Conservation (phyloP, 2,113 vertebrate species). For the Austrofundulus limnaeus region DNA sequence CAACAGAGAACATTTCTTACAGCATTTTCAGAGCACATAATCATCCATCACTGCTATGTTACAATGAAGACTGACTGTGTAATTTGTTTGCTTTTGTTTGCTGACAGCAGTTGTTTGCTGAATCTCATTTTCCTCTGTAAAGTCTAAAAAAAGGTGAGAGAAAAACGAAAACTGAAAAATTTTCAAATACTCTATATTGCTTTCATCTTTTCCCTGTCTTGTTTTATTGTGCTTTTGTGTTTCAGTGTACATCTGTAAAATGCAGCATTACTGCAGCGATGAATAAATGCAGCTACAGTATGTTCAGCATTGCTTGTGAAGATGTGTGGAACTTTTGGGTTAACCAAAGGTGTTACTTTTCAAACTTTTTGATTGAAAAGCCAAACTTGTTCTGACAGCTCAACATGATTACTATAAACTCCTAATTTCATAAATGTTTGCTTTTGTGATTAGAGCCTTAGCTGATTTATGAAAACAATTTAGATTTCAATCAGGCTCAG, state of each 20-base stretch:
- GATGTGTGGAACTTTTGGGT: slow-evolving; percentile 9
- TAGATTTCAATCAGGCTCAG: slow-evolving; percentile 27
- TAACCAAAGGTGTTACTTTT: slow-evolving; percentile 3
- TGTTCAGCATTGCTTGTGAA: slow-evolving; percentile 20
- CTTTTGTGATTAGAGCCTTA: slow-evolving; percentile 15
- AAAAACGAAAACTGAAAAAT: slow-evolving; percentile 18
- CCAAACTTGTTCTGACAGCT: slow-evolving; percentile 7
- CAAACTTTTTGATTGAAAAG: slow-evolving; percentile 29
- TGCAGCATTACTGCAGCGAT: slow-evolving; percentile 33
- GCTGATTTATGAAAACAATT: slow-evolving; percentile 20
- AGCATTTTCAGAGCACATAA: slow-evolving; percentile 55
- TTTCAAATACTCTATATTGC: slow-evolving; percentile 39
- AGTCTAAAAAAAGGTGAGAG: slow-evolving; percentile 19
- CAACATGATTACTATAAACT: slow-evolving; percentile 5
- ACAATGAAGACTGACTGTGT: slow-evolving; percentile 63
- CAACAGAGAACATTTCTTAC: slow-evolving; percentile 42
- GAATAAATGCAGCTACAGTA: slow-evolving; percentile 45
- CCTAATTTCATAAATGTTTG: neutral
- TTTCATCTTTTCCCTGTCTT: slow-evolving; percentile 39
- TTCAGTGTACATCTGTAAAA: slow-evolving; percentile 20
- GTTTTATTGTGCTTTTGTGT: slow-evolving; percentile 26
- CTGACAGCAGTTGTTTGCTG: slow-evolving; percentile 65
- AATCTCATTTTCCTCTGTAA: slow-evolving; percentile 55
- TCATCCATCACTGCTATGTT: slow-evolving; percentile 63
- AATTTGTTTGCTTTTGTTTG: slow-evolving; percentile 72